phyloP scores from a whole-genome alignment of 1,140 invertebrate genomes.

The Rhopalosiphum maidis region DNA sequence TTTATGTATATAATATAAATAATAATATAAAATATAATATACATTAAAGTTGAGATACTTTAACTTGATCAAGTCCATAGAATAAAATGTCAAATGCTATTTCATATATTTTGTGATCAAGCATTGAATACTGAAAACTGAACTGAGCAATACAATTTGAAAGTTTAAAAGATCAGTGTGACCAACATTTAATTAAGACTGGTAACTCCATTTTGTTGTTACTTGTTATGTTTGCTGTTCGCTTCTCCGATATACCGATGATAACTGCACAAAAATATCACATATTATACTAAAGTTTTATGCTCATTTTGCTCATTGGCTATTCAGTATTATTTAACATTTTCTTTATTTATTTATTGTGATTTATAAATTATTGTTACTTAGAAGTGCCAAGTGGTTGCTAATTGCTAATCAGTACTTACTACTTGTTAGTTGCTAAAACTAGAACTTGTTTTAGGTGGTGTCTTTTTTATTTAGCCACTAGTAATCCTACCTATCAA shows the following conservation, averaged over 20 bases:
- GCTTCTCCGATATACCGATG: neutral
- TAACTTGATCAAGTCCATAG: too few relatives aligned
- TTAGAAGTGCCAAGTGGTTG: neutral
- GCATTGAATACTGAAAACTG: neutral
- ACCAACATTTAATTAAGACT: neutral
- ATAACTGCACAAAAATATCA: slow-evolving; percentile 20
- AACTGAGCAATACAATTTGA: neutral
- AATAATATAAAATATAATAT: too few relatives aligned
- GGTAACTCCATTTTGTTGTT: slow-evolving; percentile 16
- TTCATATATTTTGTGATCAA: neutral
- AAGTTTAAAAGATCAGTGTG: neutral
- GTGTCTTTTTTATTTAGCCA: neutral
- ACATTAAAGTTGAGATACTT: too few relatives aligned
- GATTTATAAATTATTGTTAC: neutral
- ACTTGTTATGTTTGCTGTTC: slow-evolving; percentile 2
- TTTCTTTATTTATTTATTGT: neutral
- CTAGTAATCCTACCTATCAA: neutral
- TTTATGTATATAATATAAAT: too few relatives aligned
- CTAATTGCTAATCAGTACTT: neutral
- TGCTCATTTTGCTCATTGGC: neutral
- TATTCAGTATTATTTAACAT: neutral
- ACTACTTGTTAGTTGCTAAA: neutral
- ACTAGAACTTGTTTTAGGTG: neutral
- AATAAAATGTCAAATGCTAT: too few relatives aligned
- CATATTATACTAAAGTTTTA: neutral